Conservation (phyloP, 1,140 invertebrate genomes). For the Fopius arisanus region DNA sequence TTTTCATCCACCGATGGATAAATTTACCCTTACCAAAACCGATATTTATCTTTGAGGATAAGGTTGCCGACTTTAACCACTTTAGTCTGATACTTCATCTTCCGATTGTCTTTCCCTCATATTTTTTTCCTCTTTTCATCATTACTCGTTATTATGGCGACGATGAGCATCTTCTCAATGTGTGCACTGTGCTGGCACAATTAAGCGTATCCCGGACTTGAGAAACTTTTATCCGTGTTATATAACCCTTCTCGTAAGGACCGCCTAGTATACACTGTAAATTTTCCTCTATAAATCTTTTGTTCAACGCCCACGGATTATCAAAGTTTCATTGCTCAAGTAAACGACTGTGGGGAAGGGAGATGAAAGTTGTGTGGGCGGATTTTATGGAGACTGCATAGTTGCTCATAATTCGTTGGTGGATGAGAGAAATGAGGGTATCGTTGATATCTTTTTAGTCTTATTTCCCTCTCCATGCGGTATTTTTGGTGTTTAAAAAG, state of each 20-base stretch:
- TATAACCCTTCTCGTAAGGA: conserved; percentile 28
- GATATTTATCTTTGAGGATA: background rate
- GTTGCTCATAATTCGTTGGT: conserved; percentile 3
- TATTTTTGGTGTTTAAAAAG: background rate
- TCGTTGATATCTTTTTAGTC: background rate
- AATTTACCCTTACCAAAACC: background rate
- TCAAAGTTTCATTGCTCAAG: conserved; percentile 38
- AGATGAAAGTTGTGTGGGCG: background rate
- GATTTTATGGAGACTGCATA: background rate
- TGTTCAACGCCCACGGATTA: conserved; percentile 36
- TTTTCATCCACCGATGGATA: background rate
- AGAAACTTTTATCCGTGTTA: conserved; percentile 20
- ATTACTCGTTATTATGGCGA: too few relatives aligned
- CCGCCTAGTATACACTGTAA: conserved; percentile 18
- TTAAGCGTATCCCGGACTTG: conserved; percentile 16
- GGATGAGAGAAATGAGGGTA: background rate
- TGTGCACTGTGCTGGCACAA: background rate
- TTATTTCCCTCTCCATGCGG: background rate
- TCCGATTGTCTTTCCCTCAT: background rate
- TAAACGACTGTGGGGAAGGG: background rate
- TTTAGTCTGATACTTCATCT: background rate
- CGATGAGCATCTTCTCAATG: background rate
- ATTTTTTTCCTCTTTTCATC: too few relatives aligned
- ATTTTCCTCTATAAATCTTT: conserved; percentile 38
- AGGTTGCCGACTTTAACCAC: background rate